Percentiles rank a stretch among this genome's conserved stretches.
These are phyloP conservation scores for Netelia melanura DNA, from an alignment of 2,888 invertebrate species.

Conservation along the genomic window DNA sequence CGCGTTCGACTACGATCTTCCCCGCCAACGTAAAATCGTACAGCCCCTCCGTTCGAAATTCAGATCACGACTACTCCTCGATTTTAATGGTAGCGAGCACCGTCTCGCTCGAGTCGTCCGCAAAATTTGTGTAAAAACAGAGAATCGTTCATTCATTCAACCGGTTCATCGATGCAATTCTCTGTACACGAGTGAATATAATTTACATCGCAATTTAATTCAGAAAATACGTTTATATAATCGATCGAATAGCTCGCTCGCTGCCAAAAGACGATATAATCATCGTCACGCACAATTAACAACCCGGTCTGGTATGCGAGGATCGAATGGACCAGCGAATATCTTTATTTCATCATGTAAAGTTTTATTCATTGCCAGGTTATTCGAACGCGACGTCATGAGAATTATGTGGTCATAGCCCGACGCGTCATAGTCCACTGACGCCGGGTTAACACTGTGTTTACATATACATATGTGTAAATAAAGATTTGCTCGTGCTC, in stretches of 20 bases:
- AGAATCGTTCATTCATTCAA: not conserved
- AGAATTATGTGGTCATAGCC: not conserved
- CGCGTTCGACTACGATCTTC: constrained; percentile 5
- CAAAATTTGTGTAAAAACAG: no score
- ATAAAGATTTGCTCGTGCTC: not conserved
- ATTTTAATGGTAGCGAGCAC: not conserved
- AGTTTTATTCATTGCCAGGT: constrained; percentile 3
- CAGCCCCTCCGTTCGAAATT: no score
- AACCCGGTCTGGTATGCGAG: not conserved
- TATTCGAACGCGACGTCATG: not conserved
- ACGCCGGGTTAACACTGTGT: not conserved
- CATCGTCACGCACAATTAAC: constrained; percentile 22
- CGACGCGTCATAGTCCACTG: not conserved
- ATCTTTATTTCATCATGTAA: not conserved
- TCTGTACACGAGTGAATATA: not conserved
- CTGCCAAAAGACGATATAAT: constrained; percentile 37
- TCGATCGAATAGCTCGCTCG: not conserved
- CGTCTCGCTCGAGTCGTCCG: no score
- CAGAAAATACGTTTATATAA: constrained; percentile 35
- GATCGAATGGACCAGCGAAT: not conserved
- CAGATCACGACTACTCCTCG: not conserved
- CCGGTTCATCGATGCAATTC: not conserved
- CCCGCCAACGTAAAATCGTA: constrained; percentile 1
- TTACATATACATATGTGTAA: not conserved
- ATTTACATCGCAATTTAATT: constrained; percentile 11